Base-by-base conservation (phyloP, 2,888 invertebrate species). In the Amphipyra berbera region DNA sequence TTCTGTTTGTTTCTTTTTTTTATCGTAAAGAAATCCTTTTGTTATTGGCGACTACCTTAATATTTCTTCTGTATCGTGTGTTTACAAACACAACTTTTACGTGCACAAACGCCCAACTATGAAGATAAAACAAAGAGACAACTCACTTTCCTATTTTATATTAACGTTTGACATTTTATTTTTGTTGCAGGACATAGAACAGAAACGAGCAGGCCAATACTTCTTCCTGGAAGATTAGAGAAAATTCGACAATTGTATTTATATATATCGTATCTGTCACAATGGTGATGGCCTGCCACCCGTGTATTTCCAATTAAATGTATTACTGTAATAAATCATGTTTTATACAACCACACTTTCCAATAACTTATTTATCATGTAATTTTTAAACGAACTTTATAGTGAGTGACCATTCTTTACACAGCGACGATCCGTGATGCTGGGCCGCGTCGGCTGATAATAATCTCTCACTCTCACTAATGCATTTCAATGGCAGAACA, bases 141-240 rank as follows among this genome's bases (percentile, higher is more conserved):
- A n/a, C n/a, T n/a, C n/a, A n/a, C n/a, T n/a, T n/a, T n/a, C n/a
- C n/a, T n/a, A n/a, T n/a, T n/a, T n/a, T n/a, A n/a, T 8, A 9
- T 9, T 21, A 21, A 21, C 21, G 3, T 21, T 21, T 3, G 3
- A 21, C 21, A 21, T 21, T 38, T 65, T 63, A 62, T 78, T 75
- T 79, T 87, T 86, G 81, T 89, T 90, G 71, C 93, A 98, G 97
- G 99, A 99, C 89, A 96, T 97, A 82, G 99, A 99, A 84, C 99
- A 99, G 95, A 99, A 99, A 94, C 96, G 97, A 76, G 97, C 98
- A 59, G 99, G 99, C 63, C 99, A 99, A 95, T 99, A 98, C 95
- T 99, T 99, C 97, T 99, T 99, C 96, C 95, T 99, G 88, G 99
- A 99, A 95, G 99, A 99, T 91, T 98, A 96, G 95, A 77, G 48